Conservation (phyloP, 92 coral and sea anemone genomes). For the Epizoanthus ramosus region DNA sequence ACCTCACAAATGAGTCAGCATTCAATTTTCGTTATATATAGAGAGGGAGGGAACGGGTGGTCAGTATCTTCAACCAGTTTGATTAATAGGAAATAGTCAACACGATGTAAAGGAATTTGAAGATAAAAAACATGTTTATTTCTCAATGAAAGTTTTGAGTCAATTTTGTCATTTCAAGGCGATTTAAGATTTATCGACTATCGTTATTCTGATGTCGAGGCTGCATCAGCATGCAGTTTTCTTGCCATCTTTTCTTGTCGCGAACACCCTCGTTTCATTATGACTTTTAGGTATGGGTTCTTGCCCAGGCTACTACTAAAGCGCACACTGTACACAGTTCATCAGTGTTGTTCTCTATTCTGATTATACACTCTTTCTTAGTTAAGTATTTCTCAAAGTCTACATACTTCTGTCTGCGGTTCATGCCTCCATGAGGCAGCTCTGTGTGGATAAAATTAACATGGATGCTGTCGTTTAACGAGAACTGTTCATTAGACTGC, state of each 20-base stretch:
- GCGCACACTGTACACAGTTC: slow-evolving; percentile 21
- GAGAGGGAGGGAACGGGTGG: too few relatives aligned
- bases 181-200: too few relatives aligned
- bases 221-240: slow-evolving; percentile 10
- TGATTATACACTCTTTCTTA: not conserved
- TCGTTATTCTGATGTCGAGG: too few relatives aligned
- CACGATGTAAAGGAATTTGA: too few relatives aligned
- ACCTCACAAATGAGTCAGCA: too few relatives aligned
- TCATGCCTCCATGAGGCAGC: slow-evolving; percentile 46
- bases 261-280: not conserved
- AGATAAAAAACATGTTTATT: too few relatives aligned
- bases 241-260: slow-evolving; percentile 26
- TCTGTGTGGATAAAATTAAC: slow-evolving; percentile 50
- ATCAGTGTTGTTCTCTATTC: slow-evolving; percentile 11
- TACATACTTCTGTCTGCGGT: slow-evolving; percentile 24
- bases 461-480: slow-evolving; percentile 23
- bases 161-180: too few relatives aligned
- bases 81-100: too few relatives aligned
- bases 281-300: not conserved
- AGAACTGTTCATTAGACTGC: slow-evolving; percentile 43
- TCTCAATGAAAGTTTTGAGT: too few relatives aligned
- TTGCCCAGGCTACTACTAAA: slow-evolving; percentile 37
- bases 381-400: slow-evolving; percentile 41
- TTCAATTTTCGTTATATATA: too few relatives aligned
- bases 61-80: too few relatives aligned